Conservation (phyloP, 2,888 invertebrate genomes). For the Aspidapion aeneum region DNA sequence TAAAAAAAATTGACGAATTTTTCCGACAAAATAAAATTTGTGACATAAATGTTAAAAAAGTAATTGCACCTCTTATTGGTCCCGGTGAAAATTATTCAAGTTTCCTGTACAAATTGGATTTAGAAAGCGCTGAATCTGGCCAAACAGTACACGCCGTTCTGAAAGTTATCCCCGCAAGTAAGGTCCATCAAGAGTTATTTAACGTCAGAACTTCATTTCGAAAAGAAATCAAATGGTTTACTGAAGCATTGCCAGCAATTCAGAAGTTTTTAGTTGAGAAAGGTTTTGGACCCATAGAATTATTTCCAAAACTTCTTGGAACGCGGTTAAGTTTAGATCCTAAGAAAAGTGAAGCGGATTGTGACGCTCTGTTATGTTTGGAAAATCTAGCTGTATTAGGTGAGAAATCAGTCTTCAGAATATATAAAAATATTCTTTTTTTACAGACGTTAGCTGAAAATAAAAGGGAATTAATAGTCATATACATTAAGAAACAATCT, state of each 20-base stretch:
- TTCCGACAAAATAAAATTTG: neutral
- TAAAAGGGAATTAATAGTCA: too few relatives aligned
- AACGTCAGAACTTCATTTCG: neutral
- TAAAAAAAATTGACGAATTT: neutral
- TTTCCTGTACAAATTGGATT: neutral
- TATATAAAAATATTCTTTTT: too few relatives aligned
- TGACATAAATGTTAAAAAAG: neutral
- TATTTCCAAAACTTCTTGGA: neutral
- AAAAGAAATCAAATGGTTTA: neutral
- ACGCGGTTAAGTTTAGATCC: neutral
- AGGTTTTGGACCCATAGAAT: neutral
- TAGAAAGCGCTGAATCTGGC: neutral
- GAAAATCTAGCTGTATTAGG: constrained; percentile 47
- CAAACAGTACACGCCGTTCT: neutral
- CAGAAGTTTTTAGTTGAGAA: neutral
- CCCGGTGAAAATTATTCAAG: neutral
- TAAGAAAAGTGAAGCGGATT: constrained; percentile 40
- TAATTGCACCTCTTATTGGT: neutral
- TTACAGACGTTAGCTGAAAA: too few relatives aligned
- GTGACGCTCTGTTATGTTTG: constrained; percentile 50
- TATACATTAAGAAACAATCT: too few relatives aligned
- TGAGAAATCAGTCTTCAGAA: too few relatives aligned
- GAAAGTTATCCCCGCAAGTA: neutral
- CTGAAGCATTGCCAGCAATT: neutral
- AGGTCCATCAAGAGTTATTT: neutral